A percentile compares a stretch with the other conserved stretches of the same genome.
These are phyloP conservation scores for Sclerodermus sp. DNA, from an alignment of 2,888 invertebrate genomes.

Conservation along the genomic window DNA sequence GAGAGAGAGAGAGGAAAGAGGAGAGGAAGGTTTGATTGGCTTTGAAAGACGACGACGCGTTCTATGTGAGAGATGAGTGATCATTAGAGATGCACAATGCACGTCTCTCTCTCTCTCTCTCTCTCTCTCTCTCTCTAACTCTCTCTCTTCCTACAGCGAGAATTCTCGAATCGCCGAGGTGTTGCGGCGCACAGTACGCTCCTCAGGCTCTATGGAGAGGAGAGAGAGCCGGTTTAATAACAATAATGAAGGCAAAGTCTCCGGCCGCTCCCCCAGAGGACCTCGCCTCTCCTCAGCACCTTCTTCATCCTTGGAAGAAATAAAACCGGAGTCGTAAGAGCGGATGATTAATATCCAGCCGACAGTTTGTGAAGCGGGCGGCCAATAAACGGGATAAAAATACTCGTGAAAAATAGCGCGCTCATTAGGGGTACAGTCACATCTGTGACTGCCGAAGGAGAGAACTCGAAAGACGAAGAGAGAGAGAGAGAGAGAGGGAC, in stretches of 20 bases:
- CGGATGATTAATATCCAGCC: slow-evolving; percentile 58
- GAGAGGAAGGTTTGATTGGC: neutral
- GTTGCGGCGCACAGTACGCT: too few species aligned
- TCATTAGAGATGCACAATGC: slow-evolving; percentile 1
- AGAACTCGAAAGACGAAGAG: slow-evolving; percentile 2
- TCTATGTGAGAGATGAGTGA: neutral
- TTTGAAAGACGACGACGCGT: slow-evolving; percentile 5
- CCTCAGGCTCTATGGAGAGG: too few species aligned
- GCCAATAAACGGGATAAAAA: slow-evolving; percentile 59
- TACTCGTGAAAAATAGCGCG: slow-evolving; percentile 58
- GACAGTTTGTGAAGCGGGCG: slow-evolving; percentile 57
- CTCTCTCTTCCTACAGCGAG: too few species aligned
- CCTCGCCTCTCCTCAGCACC: slow-evolving; percentile 8
- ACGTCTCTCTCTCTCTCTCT: too few species aligned
- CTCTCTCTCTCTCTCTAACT: too few species aligned
- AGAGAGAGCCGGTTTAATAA: slow-evolving; percentile 31
- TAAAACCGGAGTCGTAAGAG: slow-evolving; percentile 52
- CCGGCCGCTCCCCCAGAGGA: slow-evolving; percentile 12
- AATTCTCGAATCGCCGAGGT: too few species aligned
- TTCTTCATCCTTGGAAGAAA: slow-evolving; percentile 47
- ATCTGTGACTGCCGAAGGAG: slow-evolving; percentile 49
- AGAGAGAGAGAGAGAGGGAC: slow-evolving; percentile 10
- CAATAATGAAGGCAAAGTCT: slow-evolving; percentile 31
- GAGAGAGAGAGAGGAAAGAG: neutral
- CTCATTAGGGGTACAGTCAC: slow-evolving; percentile 58